These are phyloP conservation scores for Morbakka virulenta DNA, from an alignment of 30 jellyfish, hydroid and myxozoan species.

Conservation along the genomic window DNA sequence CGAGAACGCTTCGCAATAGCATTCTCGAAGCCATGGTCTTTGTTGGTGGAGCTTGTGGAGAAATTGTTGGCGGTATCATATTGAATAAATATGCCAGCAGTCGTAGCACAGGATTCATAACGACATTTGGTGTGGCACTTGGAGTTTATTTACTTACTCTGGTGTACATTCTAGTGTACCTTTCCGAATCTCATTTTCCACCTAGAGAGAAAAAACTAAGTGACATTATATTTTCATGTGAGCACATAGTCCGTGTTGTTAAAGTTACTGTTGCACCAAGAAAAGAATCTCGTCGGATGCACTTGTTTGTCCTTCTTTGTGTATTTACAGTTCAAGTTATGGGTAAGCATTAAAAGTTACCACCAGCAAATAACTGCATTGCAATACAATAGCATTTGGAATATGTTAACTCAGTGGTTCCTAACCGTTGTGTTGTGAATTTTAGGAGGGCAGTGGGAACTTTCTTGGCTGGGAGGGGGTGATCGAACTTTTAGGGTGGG, in stretches of 20 bases:
- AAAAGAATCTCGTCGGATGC: constrained; percentile 11
- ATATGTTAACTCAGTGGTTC: no score
- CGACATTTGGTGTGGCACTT: constrained; percentile 46
- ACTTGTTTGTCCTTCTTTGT: constrained; percentile 25
- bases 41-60: constrained; percentile 67
- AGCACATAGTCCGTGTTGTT: constrained; percentile 6
- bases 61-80: constrained; percentile 71
- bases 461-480: no score
- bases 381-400: no score
- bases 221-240: not conserved
- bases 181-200: constrained; percentile 68
- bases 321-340: constrained; percentile 32
- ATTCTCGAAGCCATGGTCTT: constrained; percentile 73
- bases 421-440: no score
- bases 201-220: constrained; percentile 2
- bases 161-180: constrained; percentile 31
- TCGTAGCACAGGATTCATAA: constrained; percentile 56
- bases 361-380: no score
- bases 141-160: constrained; percentile 33
- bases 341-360: constrained; percentile 30
- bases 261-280: constrained; percentile 42
- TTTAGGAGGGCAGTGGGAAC: no score
- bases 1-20: constrained; percentile 72
- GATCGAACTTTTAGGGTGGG: no score
- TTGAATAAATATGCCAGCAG: no score